phyloP scores from a whole-genome alignment of 1,140 invertebrate species.

The Nasonia giraulti region DNA sequence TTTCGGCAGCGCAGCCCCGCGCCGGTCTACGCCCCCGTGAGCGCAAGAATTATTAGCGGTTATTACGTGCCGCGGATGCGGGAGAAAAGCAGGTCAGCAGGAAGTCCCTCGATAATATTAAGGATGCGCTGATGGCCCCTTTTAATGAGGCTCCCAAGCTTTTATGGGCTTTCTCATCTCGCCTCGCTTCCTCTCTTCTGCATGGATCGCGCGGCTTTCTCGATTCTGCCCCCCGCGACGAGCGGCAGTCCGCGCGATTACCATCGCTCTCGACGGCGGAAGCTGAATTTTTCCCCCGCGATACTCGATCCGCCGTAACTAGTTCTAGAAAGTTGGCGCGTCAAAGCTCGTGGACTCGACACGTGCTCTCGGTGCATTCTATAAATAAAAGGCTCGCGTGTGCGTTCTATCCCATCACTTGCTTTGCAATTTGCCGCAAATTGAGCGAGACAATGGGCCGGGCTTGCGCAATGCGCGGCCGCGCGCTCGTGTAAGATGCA shows the following conservation, averaged over 20 bases:
- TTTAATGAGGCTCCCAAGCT: neutral
- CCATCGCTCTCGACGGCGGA: too few relatives aligned
- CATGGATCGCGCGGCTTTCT: too few relatives aligned
- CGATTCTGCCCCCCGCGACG: too few relatives aligned
- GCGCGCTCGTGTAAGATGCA: neutral
- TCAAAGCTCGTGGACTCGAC: too few relatives aligned
- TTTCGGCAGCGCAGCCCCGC: neutral
- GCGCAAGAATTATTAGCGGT: slow-evolving; percentile 42
- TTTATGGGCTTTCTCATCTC: too few relatives aligned
- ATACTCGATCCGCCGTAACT: too few relatives aligned
- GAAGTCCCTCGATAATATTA: slow-evolving; percentile 48
- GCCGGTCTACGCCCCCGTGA: neutral
- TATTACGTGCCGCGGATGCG: slow-evolving; percentile 3
- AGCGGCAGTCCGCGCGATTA: too few relatives aligned
- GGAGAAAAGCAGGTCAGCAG: slow-evolving; percentile 25
- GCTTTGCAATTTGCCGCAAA: slow-evolving; percentile 27
- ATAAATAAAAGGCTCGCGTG: neutral
- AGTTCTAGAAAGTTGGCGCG: too few relatives aligned
- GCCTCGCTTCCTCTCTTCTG: too few relatives aligned
- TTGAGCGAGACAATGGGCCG: slow-evolving; percentile 24
- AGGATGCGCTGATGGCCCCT: slow-evolving; percentile 43
- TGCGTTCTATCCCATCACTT: neutral
- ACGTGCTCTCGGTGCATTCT: neutral
- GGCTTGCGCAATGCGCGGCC: neutral
- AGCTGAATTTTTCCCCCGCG: too few relatives aligned